phyloP scores from a whole-genome alignment of 2,113 vertebrate species.

The Syngnathoides biaculeatus region DNA sequence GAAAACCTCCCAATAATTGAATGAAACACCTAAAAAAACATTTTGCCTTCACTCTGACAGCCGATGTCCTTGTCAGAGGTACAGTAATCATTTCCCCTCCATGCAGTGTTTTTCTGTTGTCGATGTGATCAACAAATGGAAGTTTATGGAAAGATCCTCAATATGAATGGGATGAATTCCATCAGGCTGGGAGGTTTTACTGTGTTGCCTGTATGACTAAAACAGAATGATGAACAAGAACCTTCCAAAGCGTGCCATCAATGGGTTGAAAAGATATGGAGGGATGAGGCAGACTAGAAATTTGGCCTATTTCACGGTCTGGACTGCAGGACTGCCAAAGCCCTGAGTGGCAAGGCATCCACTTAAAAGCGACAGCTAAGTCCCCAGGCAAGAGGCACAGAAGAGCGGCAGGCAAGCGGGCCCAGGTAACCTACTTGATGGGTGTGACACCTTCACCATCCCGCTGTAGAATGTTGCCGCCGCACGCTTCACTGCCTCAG shows the following conservation, averaged over 20 bases:
- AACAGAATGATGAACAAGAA: constrained; percentile 32
- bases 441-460: constrained; percentile 77
- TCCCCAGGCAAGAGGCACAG: constrained; percentile 75
- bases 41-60: not conserved
- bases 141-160: not conserved
- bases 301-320: constrained; percentile 82
- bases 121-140: not conserved
- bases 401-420: constrained; percentile 67
- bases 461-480: constrained; percentile 70
- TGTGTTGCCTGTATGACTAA: constrained; percentile 59
- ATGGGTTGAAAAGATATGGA: constrained; percentile 64
- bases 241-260: constrained; percentile 67
- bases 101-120: not conserved
- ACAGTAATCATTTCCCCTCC: not conserved
- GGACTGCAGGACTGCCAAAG: constrained; percentile 66
- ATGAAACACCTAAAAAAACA: not conserved
- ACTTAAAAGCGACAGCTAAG: constrained; percentile 80
- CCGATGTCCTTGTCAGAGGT: not conserved
- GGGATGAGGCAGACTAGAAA: constrained; percentile 75
- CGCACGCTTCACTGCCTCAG: constrained; percentile 74
- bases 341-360: constrained; percentile 79
- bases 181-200: constrained; percentile 8
- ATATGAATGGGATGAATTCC: constrained; percentile 13
- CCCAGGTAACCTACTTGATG: constrained; percentile 75
- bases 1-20: not conserved